Conservation (phyloP, 2,113 vertebrate genomes). For the Sclerurus mexicanus region DNA sequence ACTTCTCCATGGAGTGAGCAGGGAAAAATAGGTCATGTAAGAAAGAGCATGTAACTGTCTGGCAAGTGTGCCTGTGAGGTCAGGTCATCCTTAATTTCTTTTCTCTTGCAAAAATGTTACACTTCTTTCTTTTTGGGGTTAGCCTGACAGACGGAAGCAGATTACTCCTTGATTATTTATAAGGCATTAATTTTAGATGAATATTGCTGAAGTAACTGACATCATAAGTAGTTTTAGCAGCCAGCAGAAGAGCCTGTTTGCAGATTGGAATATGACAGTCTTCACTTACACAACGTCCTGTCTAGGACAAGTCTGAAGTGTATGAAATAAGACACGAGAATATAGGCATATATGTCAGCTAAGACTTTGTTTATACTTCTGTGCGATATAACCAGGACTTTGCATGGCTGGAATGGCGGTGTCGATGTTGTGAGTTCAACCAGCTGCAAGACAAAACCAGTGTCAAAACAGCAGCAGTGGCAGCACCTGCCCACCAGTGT, state of each 20-base stretch:
- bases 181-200: slow-evolving; percentile 73
- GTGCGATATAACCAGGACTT: accelerated
- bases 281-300: not conserved
- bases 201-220: slow-evolving; percentile 62
- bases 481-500: not conserved
- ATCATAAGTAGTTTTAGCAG: slow-evolving; percentile 57
- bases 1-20: not conserved
- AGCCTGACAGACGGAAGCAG: slow-evolving; percentile 66
- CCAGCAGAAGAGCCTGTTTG: slow-evolving; percentile 39
- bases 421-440: not conserved
- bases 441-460: not conserved
- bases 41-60: slow-evolving; percentile 14
- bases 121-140: slow-evolving; percentile 55
- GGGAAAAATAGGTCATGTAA: slow-evolving; percentile 49
- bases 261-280: slow-evolving; percentile 25
- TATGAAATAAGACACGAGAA: not conserved
- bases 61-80: slow-evolving; percentile 38
- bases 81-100: slow-evolving; percentile 57
- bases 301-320: not conserved
- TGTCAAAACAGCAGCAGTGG: not conserved
- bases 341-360: not conserved
- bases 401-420: not conserved
- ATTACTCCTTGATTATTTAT: slow-evolving; percentile 71
- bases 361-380: not conserved
- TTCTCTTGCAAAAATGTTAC: slow-evolving; percentile 42